phyloP scores from a whole-genome alignment of 2,113 vertebrate genomes.

The Mobula birostris region DNA sequence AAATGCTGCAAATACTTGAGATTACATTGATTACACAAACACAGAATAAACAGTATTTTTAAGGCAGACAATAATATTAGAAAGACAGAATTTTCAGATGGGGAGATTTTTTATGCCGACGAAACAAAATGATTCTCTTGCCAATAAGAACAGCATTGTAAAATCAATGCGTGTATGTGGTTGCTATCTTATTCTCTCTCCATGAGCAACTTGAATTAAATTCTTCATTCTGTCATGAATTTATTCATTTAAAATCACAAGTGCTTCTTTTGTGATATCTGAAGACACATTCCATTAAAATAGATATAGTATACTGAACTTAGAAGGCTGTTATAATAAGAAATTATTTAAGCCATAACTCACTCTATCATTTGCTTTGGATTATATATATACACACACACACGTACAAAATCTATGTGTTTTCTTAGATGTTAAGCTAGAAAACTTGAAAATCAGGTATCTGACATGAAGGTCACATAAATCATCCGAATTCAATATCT shows the following conservation, averaged over 20 bases:
- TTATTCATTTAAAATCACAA: not conserved
- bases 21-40: not conserved
- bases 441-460: not conserved
- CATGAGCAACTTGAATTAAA: slow-evolving; percentile 16
- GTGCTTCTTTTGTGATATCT: not conserved
- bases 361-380: not conserved
- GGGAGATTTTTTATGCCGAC: not conserved
- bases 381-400: not conserved
- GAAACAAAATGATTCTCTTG: not conserved
- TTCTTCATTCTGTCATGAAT: not conserved
- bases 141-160: not conserved
- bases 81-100: not conserved
- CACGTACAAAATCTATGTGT: not conserved
- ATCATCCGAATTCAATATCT: slow-evolving; percentile 12
- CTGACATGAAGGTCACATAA: slow-evolving; percentile 13
- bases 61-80: not conserved
- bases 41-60: not conserved
- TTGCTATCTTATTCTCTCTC: not conserved
- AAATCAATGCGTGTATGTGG: not conserved
- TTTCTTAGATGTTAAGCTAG: not conserved
- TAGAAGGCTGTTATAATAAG: not conserved
- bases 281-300: not conserved
- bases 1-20: not conserved
- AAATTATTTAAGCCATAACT: not conserved
- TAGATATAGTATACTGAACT: not conserved